These are phyloP conservation scores for Nothura maculosa DNA, from an alignment of 2,797 vertebrate species.

Conservation along the genomic window DNA sequence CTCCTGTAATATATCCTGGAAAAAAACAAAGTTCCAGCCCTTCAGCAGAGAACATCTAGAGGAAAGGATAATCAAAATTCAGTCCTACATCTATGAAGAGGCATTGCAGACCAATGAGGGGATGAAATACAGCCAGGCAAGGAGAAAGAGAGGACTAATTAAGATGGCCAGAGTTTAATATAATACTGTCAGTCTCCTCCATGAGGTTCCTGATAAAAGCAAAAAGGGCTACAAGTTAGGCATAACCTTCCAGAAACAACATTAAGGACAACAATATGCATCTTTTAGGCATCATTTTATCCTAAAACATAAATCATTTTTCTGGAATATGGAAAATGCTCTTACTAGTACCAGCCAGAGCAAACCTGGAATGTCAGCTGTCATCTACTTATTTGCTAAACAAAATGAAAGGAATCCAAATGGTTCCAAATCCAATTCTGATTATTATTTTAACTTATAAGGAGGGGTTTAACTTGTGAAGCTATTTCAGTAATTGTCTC, in stretches of 20 bases:
- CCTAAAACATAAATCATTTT: not conserved
- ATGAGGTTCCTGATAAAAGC: not conserved
- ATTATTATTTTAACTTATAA: not conserved
- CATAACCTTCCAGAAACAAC: not conserved
- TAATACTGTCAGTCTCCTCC: not conserved
- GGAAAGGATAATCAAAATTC: not conserved
- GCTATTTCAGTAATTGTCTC: not conserved
- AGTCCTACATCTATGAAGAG: not conserved
- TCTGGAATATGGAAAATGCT: not conserved
- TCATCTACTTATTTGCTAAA: not conserved
- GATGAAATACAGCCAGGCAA: not conserved
- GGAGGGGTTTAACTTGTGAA: not conserved
- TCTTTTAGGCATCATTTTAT: not conserved
- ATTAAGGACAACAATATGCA: not conserved
- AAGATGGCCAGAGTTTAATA: not conserved
- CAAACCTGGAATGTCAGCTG: slow-evolving; percentile 1
- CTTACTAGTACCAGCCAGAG: not conserved
- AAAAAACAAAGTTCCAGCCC: not conserved
- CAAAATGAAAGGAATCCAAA: not conserved
- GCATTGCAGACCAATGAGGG: not conserved
- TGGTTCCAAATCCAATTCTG: not conserved
- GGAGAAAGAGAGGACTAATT: not conserved
- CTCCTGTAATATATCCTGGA: not conserved
- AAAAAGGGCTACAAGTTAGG: not conserved
- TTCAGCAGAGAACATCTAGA: not conserved